These are phyloP conservation scores for Urosaurus nigricauda DNA, from an alignment of 2,797 vertebrate species.

Conservation along the genomic window DNA sequence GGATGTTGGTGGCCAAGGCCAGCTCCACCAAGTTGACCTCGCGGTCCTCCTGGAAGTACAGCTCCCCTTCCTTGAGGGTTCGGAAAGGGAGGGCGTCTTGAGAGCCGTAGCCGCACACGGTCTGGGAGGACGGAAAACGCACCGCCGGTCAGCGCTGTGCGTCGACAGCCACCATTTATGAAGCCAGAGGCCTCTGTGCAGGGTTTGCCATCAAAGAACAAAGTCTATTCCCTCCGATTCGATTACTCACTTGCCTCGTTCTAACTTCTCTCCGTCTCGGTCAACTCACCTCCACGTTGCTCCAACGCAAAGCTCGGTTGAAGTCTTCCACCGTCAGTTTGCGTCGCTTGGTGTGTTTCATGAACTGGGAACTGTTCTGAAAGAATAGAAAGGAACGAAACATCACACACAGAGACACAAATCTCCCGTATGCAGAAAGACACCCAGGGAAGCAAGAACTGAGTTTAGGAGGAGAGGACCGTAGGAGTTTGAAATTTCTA, in stretches of 20 bases:
- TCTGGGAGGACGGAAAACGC: conserved; percentile 71
- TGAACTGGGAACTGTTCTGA: conserved; percentile 94
- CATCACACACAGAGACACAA: too few relatives aligned
- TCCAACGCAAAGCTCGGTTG: conserved; percentile 93
- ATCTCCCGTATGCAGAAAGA: too few relatives aligned
- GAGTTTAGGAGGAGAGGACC: too few relatives aligned
- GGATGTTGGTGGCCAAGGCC: conserved; percentile 92
- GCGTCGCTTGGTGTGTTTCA: conserved; percentile 91
- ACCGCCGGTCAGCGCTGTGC: neutral
- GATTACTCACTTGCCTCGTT: neutral
- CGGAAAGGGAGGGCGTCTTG: conserved; percentile 89
- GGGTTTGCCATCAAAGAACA: neutral
- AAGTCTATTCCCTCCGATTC: neutral
- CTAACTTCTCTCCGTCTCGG: accelerated
- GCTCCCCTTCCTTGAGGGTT: conserved; percentile 87
- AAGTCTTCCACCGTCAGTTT: conserved; percentile 94
- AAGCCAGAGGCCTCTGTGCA: too few relatives aligned
- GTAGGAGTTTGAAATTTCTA: too few relatives aligned
- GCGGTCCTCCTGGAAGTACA: conserved; percentile 90
- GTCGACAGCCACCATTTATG: too few relatives aligned
- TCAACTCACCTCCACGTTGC: conserved; percentile 87
- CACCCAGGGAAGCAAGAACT: too few relatives aligned
- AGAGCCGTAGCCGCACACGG: conserved; percentile 87
- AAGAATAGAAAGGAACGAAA: neutral
- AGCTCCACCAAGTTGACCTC: conserved; percentile 93